A percentile compares a stretch with the other conserved stretches of the same genome.
Evolutionary conservation across 2,888 invertebrate species (phyloP).

Genomic region (Hyppa rectilinea): DNA sequence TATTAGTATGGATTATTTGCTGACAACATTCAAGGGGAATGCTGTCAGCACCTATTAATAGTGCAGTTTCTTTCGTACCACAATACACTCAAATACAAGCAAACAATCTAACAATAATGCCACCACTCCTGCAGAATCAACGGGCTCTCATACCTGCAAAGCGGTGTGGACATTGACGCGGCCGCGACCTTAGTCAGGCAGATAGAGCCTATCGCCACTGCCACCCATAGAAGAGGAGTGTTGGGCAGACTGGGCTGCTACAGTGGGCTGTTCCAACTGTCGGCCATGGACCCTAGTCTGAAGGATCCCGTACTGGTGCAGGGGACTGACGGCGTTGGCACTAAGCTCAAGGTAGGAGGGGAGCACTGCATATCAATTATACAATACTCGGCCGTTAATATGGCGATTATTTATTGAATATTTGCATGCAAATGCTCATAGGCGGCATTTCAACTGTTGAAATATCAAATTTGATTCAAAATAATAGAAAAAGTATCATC

Average conservation of each 20-base stretch:
- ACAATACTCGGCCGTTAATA: no score
- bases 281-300: conserved; percentile 91
- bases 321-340: conserved; percentile 99
- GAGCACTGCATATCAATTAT: no score
- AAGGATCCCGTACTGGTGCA: conserved; percentile 97
- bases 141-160: conserved; percentile 95
- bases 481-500: no score
- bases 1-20: neutral
- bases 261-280: conserved; percentile 97
- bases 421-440: no score
- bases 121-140: conserved; percentile 83
- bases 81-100: neutral
- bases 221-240: conserved; percentile 95
- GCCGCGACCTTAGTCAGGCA: conserved; percentile 96
- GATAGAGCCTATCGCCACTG: conserved; percentile 95
- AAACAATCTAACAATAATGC: conserved; percentile 6
- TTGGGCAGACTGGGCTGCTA: conserved; percentile 97
- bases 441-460: no score
- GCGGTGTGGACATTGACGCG: conserved; percentile 98
- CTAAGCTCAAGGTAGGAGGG: conserved; percentile 98
- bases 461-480: no score
- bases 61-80: no score
- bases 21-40: no score
- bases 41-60: no score
- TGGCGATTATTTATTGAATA: no score